phyloP scores from a whole-genome alignment of 2,113 vertebrate genomes.

The Notiomystis cincta region DNA sequence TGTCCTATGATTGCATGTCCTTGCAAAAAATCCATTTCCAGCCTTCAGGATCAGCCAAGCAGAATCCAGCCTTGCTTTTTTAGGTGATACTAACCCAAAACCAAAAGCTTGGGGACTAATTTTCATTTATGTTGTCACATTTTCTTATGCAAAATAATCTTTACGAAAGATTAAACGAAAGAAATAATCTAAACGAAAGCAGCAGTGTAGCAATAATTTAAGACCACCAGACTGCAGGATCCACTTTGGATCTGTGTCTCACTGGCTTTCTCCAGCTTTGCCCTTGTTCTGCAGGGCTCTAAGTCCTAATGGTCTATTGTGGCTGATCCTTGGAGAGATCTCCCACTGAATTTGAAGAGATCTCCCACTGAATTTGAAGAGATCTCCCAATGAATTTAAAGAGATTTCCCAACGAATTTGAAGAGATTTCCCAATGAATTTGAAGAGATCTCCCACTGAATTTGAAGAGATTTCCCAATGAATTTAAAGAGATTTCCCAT shows the following conservation, averaged over 20 bases:
- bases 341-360: not conserved
- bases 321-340: not conserved
- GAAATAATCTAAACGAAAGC: too few relatives aligned
- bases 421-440: too few relatives aligned
- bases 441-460: too few relatives aligned
- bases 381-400: too few relatives aligned
- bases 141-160: not conserved
- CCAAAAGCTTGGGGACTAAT: not conserved
- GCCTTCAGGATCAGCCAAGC: not conserved
- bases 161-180: too few relatives aligned
- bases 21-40: not conserved
- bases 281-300: not conserved
- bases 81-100: not conserved
- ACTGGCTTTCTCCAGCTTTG: not conserved
- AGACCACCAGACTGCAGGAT: not conserved
- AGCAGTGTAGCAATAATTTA: not conserved
- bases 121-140: not conserved
- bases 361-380: not conserved
- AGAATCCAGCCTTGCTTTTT: not conserved
- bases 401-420: too few relatives aligned
- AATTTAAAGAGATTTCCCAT: too few relatives aligned
- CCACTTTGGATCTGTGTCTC: not conserved
- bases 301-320: rapidly evolving
- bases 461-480: too few relatives aligned
- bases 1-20: not conserved